phyloP scores from a whole-genome alignment of 2,797 vertebrate species.

The Hapalemur alaotrensis region DNA sequence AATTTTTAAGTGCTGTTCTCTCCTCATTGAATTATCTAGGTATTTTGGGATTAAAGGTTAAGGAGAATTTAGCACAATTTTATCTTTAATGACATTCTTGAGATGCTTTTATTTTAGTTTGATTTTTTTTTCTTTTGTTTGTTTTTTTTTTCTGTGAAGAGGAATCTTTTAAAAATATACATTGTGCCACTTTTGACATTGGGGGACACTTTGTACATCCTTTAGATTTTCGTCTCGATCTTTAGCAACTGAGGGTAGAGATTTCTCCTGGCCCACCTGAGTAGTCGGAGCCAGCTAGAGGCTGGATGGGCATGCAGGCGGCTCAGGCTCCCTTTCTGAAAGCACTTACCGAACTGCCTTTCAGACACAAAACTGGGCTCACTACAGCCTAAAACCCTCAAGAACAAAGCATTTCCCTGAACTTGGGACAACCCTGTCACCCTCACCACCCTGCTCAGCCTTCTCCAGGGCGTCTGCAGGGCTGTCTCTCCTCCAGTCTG shows the following conservation, averaged over 20 bases:
- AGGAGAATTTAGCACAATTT: background rate
- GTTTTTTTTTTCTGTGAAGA: background rate
- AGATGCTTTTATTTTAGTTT: background rate
- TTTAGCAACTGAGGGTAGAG: background rate
- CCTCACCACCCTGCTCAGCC: accelerated
- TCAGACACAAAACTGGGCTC: background rate
- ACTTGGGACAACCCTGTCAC: background rate
- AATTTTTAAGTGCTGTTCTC: background rate
- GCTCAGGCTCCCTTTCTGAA: background rate
- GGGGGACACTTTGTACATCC: background rate
- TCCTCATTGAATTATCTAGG: conserved; percentile 9
- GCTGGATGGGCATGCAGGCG: too few relatives aligned
- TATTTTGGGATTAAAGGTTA: conserved; percentile 9
- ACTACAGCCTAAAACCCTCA: background rate
- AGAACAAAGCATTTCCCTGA: background rate
- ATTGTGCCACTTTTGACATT: background rate
- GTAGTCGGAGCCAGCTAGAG: background rate
- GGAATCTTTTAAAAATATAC: background rate
- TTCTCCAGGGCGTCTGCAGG: too few relatives aligned
- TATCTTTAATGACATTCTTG: background rate
- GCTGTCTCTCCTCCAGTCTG: background rate
- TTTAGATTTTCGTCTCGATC: background rate
- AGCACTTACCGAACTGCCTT: background rate
- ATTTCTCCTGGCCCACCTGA: background rate
- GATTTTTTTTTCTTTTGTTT: background rate